Evolutionary conservation across 2,113 vertebrate species (phyloP), one percentile per base, ranked within the genome.

Genomic region (Neogale vison): DNA sequence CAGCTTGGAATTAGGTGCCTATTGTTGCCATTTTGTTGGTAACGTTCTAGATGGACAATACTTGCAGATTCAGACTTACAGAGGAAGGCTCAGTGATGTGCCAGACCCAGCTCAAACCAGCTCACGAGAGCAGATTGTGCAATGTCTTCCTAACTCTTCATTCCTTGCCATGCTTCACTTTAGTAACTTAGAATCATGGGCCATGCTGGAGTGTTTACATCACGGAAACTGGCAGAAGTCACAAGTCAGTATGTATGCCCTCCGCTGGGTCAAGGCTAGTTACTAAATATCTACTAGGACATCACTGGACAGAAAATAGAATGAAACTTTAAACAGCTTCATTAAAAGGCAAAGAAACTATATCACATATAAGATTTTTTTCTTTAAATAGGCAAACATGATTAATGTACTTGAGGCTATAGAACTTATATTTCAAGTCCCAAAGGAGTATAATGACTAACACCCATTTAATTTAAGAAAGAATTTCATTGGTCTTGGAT

Each of bases 401-500:
- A 90, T 7, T 79, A 50, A 61, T 6, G 14, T 50, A 77, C 77
- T 86, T 92, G 47, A 39, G 47, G 18, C 23, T 52, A 82, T 45
- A 81, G 52, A 84, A 88, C 17, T 87, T 71, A 47, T 47, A 61
- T 59, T 57, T 87, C 92, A 59, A 90, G 74, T 90, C 94, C 59
- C 85, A 91, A 82, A 91, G 61, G 42, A 86, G 2, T 74, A 39
- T 39, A 88, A 42, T 95, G 65, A 96, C 95, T 83, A 77, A 57
- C 39, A 82, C 59, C 81, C 95, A 85, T 91, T 96, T 97, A 97
- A 97, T 97, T 96, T 92, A 85, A 88, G 87, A 61, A 93, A 93
- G 52, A 96, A 96, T 93, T 96, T 84, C 84, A 90, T 90, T 97
- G 84, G 96, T 89, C 97, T 96, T 90, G 82, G 94, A 95, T 83